Conservation (phyloP, 2,113 vertebrate species). For the Leuciscus idus region DNA sequence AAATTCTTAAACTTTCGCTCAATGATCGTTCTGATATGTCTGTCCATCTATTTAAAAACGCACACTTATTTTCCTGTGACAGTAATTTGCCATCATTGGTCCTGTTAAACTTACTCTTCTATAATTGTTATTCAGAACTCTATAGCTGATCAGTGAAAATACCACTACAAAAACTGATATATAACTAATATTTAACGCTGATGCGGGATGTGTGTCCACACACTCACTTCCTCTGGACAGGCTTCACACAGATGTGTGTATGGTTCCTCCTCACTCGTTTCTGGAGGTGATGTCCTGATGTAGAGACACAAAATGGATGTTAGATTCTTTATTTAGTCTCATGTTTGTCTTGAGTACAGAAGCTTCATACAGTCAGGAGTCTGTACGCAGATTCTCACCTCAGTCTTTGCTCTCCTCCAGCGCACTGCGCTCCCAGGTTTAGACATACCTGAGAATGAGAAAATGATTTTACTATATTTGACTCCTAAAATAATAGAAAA, state of each 20-base stretch:
- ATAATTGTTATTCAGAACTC: neutral
- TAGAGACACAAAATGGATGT: constrained; percentile 28
- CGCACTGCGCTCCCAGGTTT: constrained; percentile 64
- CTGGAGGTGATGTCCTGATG: constrained; percentile 77
- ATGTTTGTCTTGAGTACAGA: neutral
- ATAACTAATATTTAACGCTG: neutral
- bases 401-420: constrained; percentile 73
- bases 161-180: neutral
- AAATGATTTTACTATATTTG: neutral
- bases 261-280: constrained; percentile 68
- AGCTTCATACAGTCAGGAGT: neutral
- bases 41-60: neutral
- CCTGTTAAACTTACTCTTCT: neutral
- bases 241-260: neutral
- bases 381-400: constrained; percentile 65
- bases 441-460: constrained; percentile 63
- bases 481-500: neutral
- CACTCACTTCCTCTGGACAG: constrained; percentile 1
- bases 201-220: constrained; percentile 18
- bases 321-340: neutral
- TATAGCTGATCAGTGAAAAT: constrained; percentile 26
- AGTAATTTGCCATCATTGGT: neutral
- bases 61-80: neutral
- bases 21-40: neutral
- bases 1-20: neutral